phyloP scores from a whole-genome alignment of 2,797 vertebrate species.

The Alcedo quadribrachys region DNA sequence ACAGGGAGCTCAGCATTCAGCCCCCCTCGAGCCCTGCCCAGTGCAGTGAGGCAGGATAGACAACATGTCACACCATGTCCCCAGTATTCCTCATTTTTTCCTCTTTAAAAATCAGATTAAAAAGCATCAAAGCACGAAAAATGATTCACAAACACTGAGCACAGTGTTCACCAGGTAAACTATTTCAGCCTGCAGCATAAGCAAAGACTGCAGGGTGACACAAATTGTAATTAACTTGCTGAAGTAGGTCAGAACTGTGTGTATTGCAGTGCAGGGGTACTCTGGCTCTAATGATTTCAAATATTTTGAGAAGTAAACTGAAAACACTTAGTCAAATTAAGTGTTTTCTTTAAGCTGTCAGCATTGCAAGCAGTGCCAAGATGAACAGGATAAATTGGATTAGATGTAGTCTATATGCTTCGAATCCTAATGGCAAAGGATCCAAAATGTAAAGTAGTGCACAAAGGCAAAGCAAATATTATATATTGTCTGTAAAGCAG shows the following conservation, averaged over 20 bases:
- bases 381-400: conserved; percentile 69
- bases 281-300: conserved; percentile 53
- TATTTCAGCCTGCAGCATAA: background rate
- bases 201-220: background rate
- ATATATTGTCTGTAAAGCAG: conserved; percentile 24
- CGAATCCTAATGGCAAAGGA: conserved; percentile 46
- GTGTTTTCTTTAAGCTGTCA: conserved; percentile 68
- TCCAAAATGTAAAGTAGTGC: conserved; percentile 46
- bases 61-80: background rate
- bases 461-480: conserved; percentile 57
- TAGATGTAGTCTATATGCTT: conserved; percentile 64
- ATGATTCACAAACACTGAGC: background rate
- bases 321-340: conserved; percentile 71
- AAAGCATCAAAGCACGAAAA: background rate
- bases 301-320: conserved; percentile 67
- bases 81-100: background rate
- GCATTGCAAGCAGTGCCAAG: conserved; percentile 39
- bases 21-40: background rate
- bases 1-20: rapidly evolving
- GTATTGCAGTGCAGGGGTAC: conserved; percentile 19
- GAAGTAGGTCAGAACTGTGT: conserved; percentile 31
- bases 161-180: background rate
- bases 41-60: background rate
- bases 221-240: conserved; percentile 34
- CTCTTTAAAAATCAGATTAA: background rate